phyloP scores from a whole-genome alignment of 1,140 invertebrate species.

The Drosophila miranda region DNA sequence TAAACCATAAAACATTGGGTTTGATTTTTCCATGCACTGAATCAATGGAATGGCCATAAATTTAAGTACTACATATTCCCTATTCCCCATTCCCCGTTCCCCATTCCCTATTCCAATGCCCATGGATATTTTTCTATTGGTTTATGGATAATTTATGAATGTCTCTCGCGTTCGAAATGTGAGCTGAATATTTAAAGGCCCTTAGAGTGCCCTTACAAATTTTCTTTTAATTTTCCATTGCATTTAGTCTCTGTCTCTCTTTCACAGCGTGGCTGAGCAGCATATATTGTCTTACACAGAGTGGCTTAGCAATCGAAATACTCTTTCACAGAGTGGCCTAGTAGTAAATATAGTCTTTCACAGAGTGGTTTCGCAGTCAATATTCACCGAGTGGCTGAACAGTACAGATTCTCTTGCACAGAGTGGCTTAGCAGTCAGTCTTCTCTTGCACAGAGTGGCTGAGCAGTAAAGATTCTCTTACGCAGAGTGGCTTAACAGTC shows the following conservation, averaged over 20 bases:
- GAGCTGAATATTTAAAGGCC: conserved; percentile 64
- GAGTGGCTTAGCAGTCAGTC: too few species aligned
- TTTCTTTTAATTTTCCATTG: conserved; percentile 16
- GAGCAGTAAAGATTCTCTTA: not conserved
- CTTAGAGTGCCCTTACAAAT: not conserved
- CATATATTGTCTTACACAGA: not conserved
- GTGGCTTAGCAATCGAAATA: too few species aligned
- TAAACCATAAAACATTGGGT: conserved; percentile 70
- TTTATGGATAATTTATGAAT: conserved; percentile 80
- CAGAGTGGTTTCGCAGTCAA: too few species aligned
- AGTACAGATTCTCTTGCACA: too few species aligned
- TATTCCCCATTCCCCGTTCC: conserved; percentile 14
- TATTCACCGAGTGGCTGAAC: not conserved
- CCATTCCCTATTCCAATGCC: conserved; percentile 7
- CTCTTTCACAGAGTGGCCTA: too few species aligned
- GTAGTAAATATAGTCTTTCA: too few species aligned
- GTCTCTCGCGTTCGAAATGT: conserved; percentile 61
- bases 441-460: too few species aligned
- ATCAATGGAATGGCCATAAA: conserved; percentile 72
- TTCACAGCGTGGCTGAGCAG: too few species aligned
- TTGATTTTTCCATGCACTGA: conserved; percentile 49
- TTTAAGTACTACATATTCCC: conserved; percentile 16
- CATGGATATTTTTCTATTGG: conserved; percentile 24
- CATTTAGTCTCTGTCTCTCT: conserved; percentile 22
- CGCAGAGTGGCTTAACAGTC: too few species aligned